These are phyloP conservation scores for Aphelinus certus DNA, from an alignment of 1,140 invertebrate species.

Conservation along the genomic window DNA sequence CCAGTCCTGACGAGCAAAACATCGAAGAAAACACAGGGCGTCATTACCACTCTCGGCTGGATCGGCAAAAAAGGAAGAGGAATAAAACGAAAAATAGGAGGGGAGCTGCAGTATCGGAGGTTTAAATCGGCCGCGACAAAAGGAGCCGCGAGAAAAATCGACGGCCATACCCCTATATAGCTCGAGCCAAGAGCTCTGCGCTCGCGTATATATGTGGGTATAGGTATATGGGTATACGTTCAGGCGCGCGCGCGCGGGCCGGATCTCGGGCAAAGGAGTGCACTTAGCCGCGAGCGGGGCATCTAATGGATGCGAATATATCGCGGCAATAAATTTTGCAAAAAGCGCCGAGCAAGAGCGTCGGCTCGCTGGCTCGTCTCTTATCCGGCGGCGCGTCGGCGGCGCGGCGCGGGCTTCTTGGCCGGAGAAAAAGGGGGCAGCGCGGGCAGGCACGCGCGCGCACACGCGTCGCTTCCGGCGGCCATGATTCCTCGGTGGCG, in stretches of 20 bases:
- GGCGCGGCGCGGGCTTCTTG: conserved; percentile 33
- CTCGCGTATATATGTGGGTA: background rate
- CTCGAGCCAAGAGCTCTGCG: background rate
- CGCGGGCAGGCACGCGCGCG: background rate
- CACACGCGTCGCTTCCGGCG: conserved; percentile 45
- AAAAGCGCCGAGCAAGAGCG: conserved; percentile 55
- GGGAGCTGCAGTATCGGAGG: too few relatives aligned
- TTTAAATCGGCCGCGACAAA: too few relatives aligned
- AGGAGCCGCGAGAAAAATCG: too few relatives aligned
- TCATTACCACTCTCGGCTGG: too few relatives aligned
- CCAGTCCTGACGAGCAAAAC: too few relatives aligned
- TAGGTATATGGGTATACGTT: background rate
- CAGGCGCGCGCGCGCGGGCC: conserved; percentile 9
- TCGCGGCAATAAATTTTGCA: conserved; percentile 66
- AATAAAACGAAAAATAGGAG: too few relatives aligned
- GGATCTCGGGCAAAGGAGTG: conserved; percentile 52
- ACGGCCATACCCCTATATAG: too few relatives aligned
- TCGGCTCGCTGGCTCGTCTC: conserved; percentile 43
- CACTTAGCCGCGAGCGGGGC: conserved; percentile 52
- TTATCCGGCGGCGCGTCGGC: background rate
- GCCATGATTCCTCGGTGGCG: conserved; percentile 57
- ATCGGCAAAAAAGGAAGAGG: too few relatives aligned
- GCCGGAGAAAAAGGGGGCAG: conserved; percentile 48
- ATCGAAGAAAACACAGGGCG: too few relatives aligned
- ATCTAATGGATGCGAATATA: conserved; percentile 68